Percentiles rank a stretch among this genome's conserved stretches.
Evolutionary conservation across 1,140 invertebrate genomes (phyloP).

Genomic region (Sycophaga agraensis): DNA sequence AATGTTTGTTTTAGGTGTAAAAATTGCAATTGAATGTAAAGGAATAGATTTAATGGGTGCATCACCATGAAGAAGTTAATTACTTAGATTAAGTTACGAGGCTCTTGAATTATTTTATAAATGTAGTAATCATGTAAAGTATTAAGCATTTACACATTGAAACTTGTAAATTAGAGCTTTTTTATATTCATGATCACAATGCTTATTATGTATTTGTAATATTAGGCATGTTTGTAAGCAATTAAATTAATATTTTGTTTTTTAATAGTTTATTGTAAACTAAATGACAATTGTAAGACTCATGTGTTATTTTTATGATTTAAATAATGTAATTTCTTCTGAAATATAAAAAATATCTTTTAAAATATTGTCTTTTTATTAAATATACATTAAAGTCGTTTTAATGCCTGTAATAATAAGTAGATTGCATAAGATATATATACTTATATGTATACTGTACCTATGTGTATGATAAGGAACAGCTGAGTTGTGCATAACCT

Average conservation of each 20-base stretch:
- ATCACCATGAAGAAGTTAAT: no score
- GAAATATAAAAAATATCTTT: background rate
- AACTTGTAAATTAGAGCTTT: background rate
- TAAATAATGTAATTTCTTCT: background rate
- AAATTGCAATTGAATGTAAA: conserved; percentile 67
- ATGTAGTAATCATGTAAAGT: no score
- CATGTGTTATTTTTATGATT: background rate
- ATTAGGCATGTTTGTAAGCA: background rate
- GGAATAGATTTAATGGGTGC: conserved; percentile 65
- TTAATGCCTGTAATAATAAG: background rate
- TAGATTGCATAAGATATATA: background rate
- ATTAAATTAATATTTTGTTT: no score
- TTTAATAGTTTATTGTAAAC: no score
- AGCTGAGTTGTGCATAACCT: conserved; percentile 16
- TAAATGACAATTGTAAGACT: no score
- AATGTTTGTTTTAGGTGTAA: conserved; percentile 67
- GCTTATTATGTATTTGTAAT: background rate
- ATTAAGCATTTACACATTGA: no score
- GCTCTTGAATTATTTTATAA: no score
- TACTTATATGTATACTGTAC: background rate
- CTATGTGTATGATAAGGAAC: background rate
- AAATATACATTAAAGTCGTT: background rate
- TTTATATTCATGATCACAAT: background rate
- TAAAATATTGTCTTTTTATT: background rate
- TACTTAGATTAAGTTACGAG: no score